Percentiles rank a stretch among this genome's conserved stretches.
Evolutionary conservation across 2,888 invertebrate species (phyloP).

Genomic region (Leptodirus hochenwartii): DNA sequence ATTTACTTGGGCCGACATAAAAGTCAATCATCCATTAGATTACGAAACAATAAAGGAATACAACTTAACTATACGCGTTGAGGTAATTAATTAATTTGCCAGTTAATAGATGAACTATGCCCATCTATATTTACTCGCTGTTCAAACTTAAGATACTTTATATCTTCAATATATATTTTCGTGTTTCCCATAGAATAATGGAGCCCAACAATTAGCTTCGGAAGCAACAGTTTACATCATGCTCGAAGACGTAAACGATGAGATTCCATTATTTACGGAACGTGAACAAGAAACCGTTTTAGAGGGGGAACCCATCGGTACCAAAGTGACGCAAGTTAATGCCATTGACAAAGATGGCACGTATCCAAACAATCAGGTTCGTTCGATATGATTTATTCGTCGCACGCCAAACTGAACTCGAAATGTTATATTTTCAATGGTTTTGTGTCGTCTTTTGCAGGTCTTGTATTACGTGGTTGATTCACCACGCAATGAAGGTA

Average conservation of each 20-base stretch:
- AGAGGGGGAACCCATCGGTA: conserved; percentile 88
- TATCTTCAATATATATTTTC: conserved; percentile 4
- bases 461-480: conserved; percentile 88
- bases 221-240: conserved; percentile 88
- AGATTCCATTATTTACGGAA: conserved; percentile 89
- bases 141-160: neutral
- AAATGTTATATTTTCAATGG: too few relatives aligned
- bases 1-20: conserved; percentile 89
- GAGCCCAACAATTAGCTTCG: conserved; percentile 85
- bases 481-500: conserved; percentile 80
- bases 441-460: too few relatives aligned
- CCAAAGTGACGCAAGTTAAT: conserved; percentile 89
- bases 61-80: conserved; percentile 87
- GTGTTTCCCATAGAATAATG: conserved; percentile 57
- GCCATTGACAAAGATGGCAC: conserved; percentile 94
- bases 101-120: neutral
- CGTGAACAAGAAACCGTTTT: conserved; percentile 88
- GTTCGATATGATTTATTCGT: too few relatives aligned
- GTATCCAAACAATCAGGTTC: conserved; percentile 83
- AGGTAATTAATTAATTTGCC: conserved; percentile 41
- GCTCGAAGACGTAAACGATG: conserved; percentile 92
- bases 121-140: neutral
- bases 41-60: conserved; percentile 91
- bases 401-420: neutral
- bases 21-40: conserved; percentile 89